Evolutionary conservation across 2,888 invertebrate species (phyloP).

Genomic region (Coremacera marginata): DNA sequence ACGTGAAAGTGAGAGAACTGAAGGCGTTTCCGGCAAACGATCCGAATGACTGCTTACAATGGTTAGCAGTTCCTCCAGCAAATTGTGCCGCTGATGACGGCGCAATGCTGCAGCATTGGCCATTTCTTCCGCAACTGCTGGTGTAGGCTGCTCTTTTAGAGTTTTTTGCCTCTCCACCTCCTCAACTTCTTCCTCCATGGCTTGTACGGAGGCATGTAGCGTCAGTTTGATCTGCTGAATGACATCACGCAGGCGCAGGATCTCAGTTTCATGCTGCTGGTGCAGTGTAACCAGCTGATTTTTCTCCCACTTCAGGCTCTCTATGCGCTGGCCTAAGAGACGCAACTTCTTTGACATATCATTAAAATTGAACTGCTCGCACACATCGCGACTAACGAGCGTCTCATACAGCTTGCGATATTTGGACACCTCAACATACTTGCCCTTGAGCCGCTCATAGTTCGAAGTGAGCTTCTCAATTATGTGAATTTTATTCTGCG

Average conservation of each 20-base stretch:
- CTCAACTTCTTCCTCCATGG: slow-evolving; percentile 42
- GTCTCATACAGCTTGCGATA: slow-evolving; percentile 66
- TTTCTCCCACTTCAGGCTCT: slow-evolving; percentile 59
- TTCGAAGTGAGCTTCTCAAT: slow-evolving; percentile 75
- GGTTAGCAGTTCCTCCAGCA: slow-evolving; percentile 71
- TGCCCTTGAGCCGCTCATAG: slow-evolving; percentile 71
- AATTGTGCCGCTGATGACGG: slow-evolving; percentile 72
- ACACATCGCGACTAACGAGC: slow-evolving; percentile 68
- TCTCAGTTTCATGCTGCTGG: slow-evolving; percentile 71
- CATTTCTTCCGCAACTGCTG: background rate
- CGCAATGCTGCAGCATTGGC: slow-evolving; percentile 60
- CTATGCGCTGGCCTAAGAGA: slow-evolving; percentile 66
- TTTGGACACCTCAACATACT: slow-evolving; percentile 69
- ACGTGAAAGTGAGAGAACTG: slow-evolving; percentile 59
- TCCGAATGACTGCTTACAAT: slow-evolving; percentile 61
- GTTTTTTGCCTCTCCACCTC: background rate
- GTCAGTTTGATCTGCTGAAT: slow-evolving; percentile 75
- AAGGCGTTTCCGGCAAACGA: slow-evolving; percentile 61
- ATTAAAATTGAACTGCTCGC: slow-evolving; percentile 67
- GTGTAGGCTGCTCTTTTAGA: background rate
- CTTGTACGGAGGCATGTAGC: slow-evolving; percentile 72
- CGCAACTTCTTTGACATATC: slow-evolving; percentile 70
- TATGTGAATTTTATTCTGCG: slow-evolving; percentile 74
- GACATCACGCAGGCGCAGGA: slow-evolving; percentile 71
- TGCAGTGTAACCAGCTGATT: slow-evolving; percentile 60